Percentiles rank a stretch among this genome's conserved stretches.
These are phyloP conservation scores for Lutraria rhynchaena DNA, from an alignment of 1,140 invertebrate genomes.

Conservation along the genomic window DNA sequence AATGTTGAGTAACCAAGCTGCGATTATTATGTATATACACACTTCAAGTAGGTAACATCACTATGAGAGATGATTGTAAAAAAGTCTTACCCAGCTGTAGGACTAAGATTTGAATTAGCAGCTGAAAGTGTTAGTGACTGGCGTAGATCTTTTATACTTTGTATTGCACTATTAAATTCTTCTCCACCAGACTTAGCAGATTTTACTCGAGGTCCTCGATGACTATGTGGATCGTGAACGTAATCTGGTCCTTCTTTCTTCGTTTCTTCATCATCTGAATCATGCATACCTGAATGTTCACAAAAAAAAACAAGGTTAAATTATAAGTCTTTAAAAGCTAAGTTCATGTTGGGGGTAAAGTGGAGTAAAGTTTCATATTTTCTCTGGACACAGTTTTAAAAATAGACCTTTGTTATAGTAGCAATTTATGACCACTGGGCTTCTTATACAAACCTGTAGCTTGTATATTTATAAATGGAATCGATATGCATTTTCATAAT, in stretches of 20 bases:
- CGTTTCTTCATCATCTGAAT: conserved; percentile 60
- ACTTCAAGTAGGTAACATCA: background rate
- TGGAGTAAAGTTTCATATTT: no score
- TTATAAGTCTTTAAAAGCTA: no score
- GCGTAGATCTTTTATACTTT: conserved; percentile 73
- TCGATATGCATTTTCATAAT: no score
- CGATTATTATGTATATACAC: no score
- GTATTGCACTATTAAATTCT: conserved; percentile 71
- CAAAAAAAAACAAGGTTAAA: no score
- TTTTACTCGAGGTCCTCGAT: conserved; percentile 63
- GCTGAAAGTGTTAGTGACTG: conserved; percentile 69
- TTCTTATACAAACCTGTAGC: no score
- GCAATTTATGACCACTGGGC: no score
- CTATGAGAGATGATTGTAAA: background rate
- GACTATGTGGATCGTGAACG: conserved; percentile 60
- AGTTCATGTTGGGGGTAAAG: no score
- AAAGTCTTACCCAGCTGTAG: conserved; percentile 70
- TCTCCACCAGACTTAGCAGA: conserved; percentile 64
- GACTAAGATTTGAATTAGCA: conserved; percentile 68
- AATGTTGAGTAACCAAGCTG: no score
- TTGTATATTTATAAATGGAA: no score
- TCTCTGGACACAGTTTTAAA: no score
- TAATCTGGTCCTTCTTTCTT: conserved; percentile 60
- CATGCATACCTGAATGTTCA: conserved; percentile 72
- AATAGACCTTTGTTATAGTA: no score